A percentile compares a stretch with the other conserved stretches of the same genome.
These are phyloP conservation scores for Marmota monax DNA, from an alignment of 2,113 vertebrate species.

Conservation along the genomic window DNA sequence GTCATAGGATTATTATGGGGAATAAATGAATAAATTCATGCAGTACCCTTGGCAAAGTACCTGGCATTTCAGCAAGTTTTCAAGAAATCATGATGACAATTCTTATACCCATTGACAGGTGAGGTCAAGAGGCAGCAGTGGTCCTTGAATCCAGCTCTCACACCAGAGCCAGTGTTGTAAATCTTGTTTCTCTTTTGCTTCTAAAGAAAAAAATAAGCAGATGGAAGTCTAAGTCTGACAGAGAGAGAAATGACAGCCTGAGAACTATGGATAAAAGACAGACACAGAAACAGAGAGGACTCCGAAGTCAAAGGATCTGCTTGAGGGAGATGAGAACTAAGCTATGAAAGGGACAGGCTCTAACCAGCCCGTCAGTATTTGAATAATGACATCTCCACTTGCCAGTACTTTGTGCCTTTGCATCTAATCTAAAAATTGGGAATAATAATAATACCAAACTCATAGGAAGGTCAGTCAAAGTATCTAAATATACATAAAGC, in stretches of 20 bases:
- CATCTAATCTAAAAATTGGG: not conserved
- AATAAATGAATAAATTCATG: not conserved
- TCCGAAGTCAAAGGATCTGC: not conserved
- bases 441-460: not conserved
- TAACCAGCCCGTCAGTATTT: too few relatives aligned
- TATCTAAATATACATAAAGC: not conserved
- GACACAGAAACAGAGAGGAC: not conserved
- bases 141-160: not conserved
- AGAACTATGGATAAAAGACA: not conserved
- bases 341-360: not conserved
- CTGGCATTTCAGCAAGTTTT: conserved; percentile 35
- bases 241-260: not conserved
- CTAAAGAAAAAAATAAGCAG: conserved; percentile 10
- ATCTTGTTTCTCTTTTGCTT: not conserved
- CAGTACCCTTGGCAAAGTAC: not conserved
- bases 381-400: not conserved
- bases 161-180: not conserved
- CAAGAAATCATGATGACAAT: not conserved
- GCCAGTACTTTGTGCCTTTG: not conserved
- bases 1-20: not conserved
- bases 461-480: not conserved
- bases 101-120: too few relatives aligned
- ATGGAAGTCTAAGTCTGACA: not conserved
- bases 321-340: not conserved
- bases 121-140: not conserved